These are phyloP conservation scores for Stigmatopora nigra DNA, from an alignment of 2,113 vertebrate genomes.

Conservation along the genomic window DNA sequence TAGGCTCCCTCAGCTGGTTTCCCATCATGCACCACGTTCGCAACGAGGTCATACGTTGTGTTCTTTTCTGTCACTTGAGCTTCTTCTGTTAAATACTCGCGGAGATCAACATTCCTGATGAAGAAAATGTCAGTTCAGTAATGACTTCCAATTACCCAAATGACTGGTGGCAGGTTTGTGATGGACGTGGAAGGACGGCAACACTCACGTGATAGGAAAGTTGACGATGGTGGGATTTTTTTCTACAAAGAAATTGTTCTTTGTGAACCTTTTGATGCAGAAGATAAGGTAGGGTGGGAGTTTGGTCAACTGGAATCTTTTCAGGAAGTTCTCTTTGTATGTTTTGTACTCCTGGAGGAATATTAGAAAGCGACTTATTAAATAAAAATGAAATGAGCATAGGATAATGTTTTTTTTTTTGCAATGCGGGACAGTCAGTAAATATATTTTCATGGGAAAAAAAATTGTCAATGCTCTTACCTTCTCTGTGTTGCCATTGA, in stretches of 20 bases:
- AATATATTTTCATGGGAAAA: not conserved
- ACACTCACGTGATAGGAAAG: conserved; percentile 93
- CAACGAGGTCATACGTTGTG: conserved; percentile 88
- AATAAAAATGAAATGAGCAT: not conserved
- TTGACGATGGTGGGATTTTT: conserved; percentile 98
- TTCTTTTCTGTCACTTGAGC: conserved; percentile 78
- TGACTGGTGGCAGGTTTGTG: too few species aligned
- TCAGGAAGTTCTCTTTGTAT: conserved; percentile 97
- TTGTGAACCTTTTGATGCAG: conserved; percentile 98
- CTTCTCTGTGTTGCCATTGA: conserved; percentile 92
- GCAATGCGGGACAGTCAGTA: not conserved
- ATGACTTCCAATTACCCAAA: not conserved
- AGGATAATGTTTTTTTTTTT: not conserved
- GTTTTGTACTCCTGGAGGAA: conserved; percentile 87
- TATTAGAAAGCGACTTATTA: conserved; percentile 4
- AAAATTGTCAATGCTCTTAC: conserved; percentile 38
- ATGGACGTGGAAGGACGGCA: not conserved
- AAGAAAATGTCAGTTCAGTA: not conserved
- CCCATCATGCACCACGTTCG: conserved; percentile 90
- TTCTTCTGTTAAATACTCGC: conserved; percentile 89
- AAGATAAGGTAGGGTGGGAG: conserved; percentile 95
- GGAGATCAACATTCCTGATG: conserved; percentile 83
- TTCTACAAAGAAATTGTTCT: conserved; percentile 98
- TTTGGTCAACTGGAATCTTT: conserved; percentile 90
- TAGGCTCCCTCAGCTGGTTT: conserved; percentile 89